These are phyloP conservation scores for Zaprionus nigranus DNA, from an alignment of 1,140 invertebrate species.

Conservation along the genomic window DNA sequence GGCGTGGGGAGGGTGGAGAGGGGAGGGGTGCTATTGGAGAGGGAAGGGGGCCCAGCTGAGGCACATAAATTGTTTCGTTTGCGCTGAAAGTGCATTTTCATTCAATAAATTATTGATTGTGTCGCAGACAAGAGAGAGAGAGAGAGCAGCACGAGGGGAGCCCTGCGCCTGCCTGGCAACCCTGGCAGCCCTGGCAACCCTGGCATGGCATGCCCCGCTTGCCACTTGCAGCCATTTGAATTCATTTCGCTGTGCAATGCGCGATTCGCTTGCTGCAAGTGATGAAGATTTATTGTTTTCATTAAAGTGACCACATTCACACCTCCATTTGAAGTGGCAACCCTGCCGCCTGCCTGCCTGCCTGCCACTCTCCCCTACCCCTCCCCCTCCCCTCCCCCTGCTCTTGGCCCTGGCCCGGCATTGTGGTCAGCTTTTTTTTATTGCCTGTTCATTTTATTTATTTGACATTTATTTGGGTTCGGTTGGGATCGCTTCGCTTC, in stretches of 20 bases:
- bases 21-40: not conserved
- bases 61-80: slow-evolving; percentile 62
- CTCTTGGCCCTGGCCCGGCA: not conserved
- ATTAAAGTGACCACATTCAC: slow-evolving; percentile 75
- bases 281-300: slow-evolving; percentile 81
- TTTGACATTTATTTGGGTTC: slow-evolving; percentile 76
- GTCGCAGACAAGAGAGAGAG: not conserved
- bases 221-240: slow-evolving; percentile 29
- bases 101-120: slow-evolving; percentile 66
- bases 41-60: slow-evolving; percentile 11
- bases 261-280: slow-evolving; percentile 48
- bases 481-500: slow-evolving; percentile 8
- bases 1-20: too few relatives aligned
- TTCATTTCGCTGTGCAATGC: slow-evolving; percentile 47
- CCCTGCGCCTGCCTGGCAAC: slow-evolving; percentile 22
- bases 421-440: slow-evolving; percentile 57
- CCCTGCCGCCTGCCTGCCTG: not conserved
- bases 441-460: slow-evolving; percentile 74
- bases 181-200: not conserved
- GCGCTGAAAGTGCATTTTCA: slow-evolving; percentile 58
- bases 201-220: not conserved
- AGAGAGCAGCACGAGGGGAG: not conserved
- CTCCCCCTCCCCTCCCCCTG: too few relatives aligned
- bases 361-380: not conserved
- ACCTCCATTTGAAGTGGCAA: slow-evolving; percentile 61